These are phyloP conservation scores for Engraulis encrasicolus DNA, from an alignment of 2,113 vertebrate genomes.

Conservation along the genomic window DNA sequence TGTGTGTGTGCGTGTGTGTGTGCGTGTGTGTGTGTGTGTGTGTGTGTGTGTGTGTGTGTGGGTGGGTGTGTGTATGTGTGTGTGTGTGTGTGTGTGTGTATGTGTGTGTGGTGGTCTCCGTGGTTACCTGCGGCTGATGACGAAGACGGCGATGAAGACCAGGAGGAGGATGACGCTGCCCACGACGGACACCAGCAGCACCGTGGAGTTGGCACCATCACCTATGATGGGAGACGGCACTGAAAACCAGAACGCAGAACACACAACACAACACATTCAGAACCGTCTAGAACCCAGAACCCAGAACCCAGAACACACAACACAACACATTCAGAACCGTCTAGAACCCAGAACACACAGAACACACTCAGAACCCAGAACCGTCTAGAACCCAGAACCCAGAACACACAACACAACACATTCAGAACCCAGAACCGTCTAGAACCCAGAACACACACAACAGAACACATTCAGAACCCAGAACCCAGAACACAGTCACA, in stretches of 20 bases:
- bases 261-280: conserved; percentile 52
- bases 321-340: conserved; percentile 46
- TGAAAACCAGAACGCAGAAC: conserved; percentile 65
- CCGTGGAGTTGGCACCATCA: conserved; percentile 92
- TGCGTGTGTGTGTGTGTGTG: too few species aligned
- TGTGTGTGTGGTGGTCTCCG: conserved; percentile 46
- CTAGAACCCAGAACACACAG: conserved; percentile 33
- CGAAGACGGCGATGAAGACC: conserved; percentile 92
- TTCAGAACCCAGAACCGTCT: neutral
- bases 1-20: too few species aligned
- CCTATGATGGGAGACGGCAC: conserved; percentile 96
- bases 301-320: too few species aligned
- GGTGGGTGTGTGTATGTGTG: neutral
- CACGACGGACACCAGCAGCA: conserved; percentile 91
- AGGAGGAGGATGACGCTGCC: conserved; percentile 93
- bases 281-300: neutral
- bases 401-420: conserved; percentile 44
- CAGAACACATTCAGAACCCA: neutral
- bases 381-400: too few species aligned
- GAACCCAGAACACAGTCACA: neutral
- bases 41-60: too few species aligned
- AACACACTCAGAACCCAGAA: conserved; percentile 32
- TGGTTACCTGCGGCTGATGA: conserved; percentile 97
- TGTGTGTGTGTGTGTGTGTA: conserved; percentile 30
- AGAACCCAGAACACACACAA: conserved; percentile 27